Percentiles rank a stretch among this genome's conserved stretches.
These are phyloP conservation scores for Psittacula derbiana DNA, from an alignment of 2,797 vertebrate species.

Conservation along the genomic window DNA sequence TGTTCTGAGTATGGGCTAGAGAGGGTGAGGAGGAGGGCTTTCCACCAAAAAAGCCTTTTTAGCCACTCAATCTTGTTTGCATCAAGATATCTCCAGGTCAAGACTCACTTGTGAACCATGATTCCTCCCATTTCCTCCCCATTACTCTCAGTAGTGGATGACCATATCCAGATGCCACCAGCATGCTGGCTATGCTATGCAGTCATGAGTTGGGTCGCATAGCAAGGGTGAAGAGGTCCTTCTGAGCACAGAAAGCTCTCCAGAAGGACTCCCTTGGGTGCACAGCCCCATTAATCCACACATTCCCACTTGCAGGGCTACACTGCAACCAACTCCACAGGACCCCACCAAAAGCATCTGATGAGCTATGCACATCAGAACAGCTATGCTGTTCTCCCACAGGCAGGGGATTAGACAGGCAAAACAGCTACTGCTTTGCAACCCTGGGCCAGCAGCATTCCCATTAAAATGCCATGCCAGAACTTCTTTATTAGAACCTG, in stretches of 20 bases:
- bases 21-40: background rate
- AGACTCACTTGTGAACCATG: background rate
- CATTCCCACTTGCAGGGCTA: background rate
- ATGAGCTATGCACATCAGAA: background rate
- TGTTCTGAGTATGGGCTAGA: background rate
- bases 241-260: background rate
- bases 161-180: background rate
- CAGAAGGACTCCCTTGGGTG: background rate
- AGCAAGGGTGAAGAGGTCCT: background rate
- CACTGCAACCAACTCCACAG: accelerated
- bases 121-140: background rate
- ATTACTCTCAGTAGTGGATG: background rate
- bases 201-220: accelerated
- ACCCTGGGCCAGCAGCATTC: background rate
- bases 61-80: background rate
- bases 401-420: background rate
- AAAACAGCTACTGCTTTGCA: background rate
- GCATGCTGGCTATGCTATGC: accelerated
- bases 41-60: background rate
- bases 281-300: background rate
- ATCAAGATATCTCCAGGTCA: background rate
- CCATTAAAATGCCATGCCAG: background rate
- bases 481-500: background rate
- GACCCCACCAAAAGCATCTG: background rate
- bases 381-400: background rate